Evolutionary conservation across 2,113 vertebrate genomes (phyloP), one percentile per base, ranked within the genome.

Genomic region (Porphyrio hochstetteri): DNA sequence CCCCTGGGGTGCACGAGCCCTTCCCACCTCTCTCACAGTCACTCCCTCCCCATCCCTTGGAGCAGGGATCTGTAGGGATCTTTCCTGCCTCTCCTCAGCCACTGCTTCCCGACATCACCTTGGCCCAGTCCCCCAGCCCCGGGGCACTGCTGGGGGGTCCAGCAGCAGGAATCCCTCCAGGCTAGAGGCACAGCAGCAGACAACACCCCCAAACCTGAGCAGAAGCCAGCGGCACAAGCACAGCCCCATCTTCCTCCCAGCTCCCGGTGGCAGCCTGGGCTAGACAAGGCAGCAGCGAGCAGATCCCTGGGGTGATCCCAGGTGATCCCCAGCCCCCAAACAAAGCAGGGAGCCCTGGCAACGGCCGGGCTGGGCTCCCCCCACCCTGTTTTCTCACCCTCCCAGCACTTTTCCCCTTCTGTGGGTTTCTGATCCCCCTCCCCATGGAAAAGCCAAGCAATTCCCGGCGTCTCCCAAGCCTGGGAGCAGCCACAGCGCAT

Each of bases 21-120:
- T 77, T 81, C 83, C 29, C 74, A 18, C 29, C 35, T 17, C 80
- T 42, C 85, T 40, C 46, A 2, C 13, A 21, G 36, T 21, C n/a
- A 16, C 46, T 77, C 70, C 42, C 59, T 42, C 8, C 35, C 31
- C 28, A 28, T 1, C 0, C 0, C n/a, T 7, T 3, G 0, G 28
- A 57, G 40, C 75, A 27, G 82, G 24, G 4, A 46, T 46, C 48
- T 5, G 0, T 1, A 42, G 48, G 61, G 42, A 4, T 31, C 11
- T 48, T 76, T 82, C 20, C 5, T 3, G 2, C 6, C 46, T 5
- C 14, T 5, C 24, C 40, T 85, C 84, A 1, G 5, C 35, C 86
- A 52, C 16, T 0, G 0, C 76, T 61, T 46, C 10, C 55, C 4
- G 0, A 13, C 38, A 21, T 18, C 52, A 19, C 68, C 46, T 31